These are phyloP conservation scores for Montipora foliosa DNA, from an alignment of 64 coral and sea anemone genomes.

Conservation along the genomic window DNA sequence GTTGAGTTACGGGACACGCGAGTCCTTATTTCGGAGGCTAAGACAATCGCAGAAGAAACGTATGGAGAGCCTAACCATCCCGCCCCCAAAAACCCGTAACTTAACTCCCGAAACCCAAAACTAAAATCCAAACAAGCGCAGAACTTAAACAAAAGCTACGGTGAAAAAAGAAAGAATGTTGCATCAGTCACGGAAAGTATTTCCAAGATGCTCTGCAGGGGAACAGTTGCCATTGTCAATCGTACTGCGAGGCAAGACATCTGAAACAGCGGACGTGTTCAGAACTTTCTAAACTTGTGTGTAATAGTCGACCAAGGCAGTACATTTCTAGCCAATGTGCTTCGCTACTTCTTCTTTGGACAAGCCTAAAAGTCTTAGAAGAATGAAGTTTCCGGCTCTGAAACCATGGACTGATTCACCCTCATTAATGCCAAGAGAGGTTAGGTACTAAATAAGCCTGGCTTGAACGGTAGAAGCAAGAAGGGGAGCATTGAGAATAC, in stretches of 20 bases:
- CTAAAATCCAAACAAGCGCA: neutral
- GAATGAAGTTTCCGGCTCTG: constrained; percentile 46
- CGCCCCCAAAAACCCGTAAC: neutral
- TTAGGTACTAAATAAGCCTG: constrained; percentile 20
- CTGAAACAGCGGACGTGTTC: neutral
- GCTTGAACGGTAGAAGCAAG: constrained; percentile 41
- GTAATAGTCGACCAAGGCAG: constrained; percentile 55
- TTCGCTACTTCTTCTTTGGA: too few species aligned
- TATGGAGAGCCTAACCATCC: neutral
- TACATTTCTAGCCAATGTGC: too few species aligned
- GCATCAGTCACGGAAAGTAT: neutral
- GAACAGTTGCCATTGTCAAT: neutral
- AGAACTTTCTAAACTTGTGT: constrained; percentile 71
- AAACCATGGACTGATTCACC: constrained; percentile 64
- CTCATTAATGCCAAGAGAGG: constrained; percentile 1
- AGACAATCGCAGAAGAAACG: neutral
- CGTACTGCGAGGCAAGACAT: constrained; percentile 17
- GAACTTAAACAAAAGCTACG: neutral
- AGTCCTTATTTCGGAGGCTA: neutral
- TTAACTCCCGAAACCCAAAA: constrained; percentile 8
- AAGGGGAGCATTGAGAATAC: constrained; percentile 14
- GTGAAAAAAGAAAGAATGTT: neutral
- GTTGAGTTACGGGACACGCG: too few species aligned
- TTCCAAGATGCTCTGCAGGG: neutral
- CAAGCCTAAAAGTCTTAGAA: constrained; percentile 35